These are phyloP conservation scores for Phenganax subtilis DNA, from an alignment of 92 coral and sea anemone genomes.

Conservation along the genomic window DNA sequence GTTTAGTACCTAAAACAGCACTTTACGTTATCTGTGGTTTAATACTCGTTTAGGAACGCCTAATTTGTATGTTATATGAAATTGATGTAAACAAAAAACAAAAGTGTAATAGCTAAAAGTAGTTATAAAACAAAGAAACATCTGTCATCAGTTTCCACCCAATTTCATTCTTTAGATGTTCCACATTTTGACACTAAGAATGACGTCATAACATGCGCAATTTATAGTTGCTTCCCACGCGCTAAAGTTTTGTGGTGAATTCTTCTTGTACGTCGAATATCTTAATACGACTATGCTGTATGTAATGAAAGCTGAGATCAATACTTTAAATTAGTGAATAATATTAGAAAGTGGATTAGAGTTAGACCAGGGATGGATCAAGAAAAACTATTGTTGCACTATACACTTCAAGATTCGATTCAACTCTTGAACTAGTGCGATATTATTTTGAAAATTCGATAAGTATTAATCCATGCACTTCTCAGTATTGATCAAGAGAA, in stretches of 20 bases:
- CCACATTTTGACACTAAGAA: not conserved
- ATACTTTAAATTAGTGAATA: not conserved
- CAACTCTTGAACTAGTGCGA: not conserved
- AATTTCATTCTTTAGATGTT: constrained; percentile 6
- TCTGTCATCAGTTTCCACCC: not conserved
- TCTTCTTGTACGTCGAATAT: too few species aligned
- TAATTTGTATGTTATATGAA: too few species aligned
- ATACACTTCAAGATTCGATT: not conserved
- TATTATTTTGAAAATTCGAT: not conserved
- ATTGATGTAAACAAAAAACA: too few species aligned
- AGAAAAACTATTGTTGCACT: too few species aligned
- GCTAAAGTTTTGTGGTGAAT: not conserved
- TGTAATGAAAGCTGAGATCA: not conserved
- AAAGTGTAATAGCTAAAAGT: too few species aligned
- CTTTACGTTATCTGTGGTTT: too few species aligned
- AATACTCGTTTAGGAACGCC: too few species aligned
- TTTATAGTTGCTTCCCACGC: not conserved
- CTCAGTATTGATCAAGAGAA: not conserved
- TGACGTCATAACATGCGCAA: not conserved
- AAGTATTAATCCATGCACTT: not conserved
- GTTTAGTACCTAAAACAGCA: too few species aligned
- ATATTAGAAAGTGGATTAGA: not conserved
- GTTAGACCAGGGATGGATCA: too few species aligned
- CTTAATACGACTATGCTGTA: too few species aligned
- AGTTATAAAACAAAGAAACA: not conserved